A percentile compares a stretch with the other conserved stretches of the same genome.
phyloP scores from a whole-genome alignment of 2,888 invertebrate genomes.

The Clivina fossor region DNA sequence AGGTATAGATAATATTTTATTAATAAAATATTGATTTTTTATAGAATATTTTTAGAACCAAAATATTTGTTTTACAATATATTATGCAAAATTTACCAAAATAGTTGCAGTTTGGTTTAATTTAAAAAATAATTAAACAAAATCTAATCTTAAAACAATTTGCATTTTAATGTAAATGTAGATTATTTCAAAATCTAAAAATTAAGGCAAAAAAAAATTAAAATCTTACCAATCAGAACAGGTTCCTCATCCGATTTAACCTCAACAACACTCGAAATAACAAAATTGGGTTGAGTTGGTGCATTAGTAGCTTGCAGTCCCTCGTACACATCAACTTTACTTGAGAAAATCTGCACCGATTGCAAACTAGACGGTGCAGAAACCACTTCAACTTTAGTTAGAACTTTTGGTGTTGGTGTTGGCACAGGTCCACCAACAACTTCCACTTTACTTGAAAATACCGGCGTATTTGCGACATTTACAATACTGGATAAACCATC shows the following conservation, averaged over 20 bases:
- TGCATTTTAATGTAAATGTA: neutral
- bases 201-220: neutral
- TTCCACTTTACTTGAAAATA: slow-evolving; percentile 50
- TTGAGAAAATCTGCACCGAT: slow-evolving; percentile 44
- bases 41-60: too few species aligned
- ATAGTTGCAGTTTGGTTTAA: too few species aligned
- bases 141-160: neutral
- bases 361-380: slow-evolving; percentile 40
- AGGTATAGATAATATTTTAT: too few species aligned
- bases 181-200: neutral
- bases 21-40: too few species aligned
- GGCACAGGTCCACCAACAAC: slow-evolving; percentile 52
- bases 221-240: slow-evolving; percentile 52
- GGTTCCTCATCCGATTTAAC: slow-evolving; percentile 61
- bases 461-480: slow-evolving; percentile 49
- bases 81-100: too few species aligned
- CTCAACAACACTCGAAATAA: slow-evolving; percentile 61
- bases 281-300: slow-evolving; percentile 43
- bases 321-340: slow-evolving; percentile 47
- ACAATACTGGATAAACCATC: slow-evolving; percentile 48
- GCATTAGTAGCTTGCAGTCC: slow-evolving; percentile 46
- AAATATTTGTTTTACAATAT: too few species aligned
- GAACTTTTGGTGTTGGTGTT: slow-evolving; percentile 43
- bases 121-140: too few species aligned
- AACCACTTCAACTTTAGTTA: slow-evolving; percentile 52